Evolutionary conservation across 2,888 invertebrate genomes (phyloP), one percentile per base, ranked within the genome.

Genomic region (Drosophila fungiperda): DNA sequence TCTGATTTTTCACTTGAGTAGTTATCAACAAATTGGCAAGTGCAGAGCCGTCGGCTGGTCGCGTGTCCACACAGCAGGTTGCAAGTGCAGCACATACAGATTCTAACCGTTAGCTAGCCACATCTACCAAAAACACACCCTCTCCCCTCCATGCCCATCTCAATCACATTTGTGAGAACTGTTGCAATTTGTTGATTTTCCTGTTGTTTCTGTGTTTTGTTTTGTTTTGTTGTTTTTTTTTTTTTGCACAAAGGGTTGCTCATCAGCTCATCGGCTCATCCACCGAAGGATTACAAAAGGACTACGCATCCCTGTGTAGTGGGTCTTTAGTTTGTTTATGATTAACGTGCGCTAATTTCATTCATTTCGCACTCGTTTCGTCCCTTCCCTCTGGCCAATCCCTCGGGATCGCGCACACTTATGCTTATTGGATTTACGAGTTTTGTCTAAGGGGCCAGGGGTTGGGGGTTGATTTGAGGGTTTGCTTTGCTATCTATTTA

Each of bases 341-440:
- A 86, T 87, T 86, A 86, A 86, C 90, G 90, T 85, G 76, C 85
- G 85, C 85, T 86, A 86, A 86, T 86, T 89, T 86, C 85, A 84
- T 89, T 89, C 85, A 84, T 89, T 89, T 89, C 68, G 79, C 85
- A 82, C 80, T 82, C 78, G 76, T 38, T 67, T 64, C 62, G 42
- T 54, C 49, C 53, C 23, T 33, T 33, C 17, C 40, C 26, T 7
- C 40, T 17, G 55, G 45, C 40, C 9, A 32, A 59, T 82, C 90
- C 70, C 88, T 35, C 29, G 85, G 83, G 85, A 85, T 38, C 55
- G 35, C 26, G 72, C 89, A 79, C 85, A 85, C 85, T 85, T 84
- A 72, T 76, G 89, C 80, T 85, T 85, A 86, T 86, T 84, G 90
- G 86, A 86, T 89, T 89, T 79, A 61, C 68, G 64, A 12, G 61